Conservation (phyloP, 1,140 invertebrate species). For the Drosophila tristis region DNA sequence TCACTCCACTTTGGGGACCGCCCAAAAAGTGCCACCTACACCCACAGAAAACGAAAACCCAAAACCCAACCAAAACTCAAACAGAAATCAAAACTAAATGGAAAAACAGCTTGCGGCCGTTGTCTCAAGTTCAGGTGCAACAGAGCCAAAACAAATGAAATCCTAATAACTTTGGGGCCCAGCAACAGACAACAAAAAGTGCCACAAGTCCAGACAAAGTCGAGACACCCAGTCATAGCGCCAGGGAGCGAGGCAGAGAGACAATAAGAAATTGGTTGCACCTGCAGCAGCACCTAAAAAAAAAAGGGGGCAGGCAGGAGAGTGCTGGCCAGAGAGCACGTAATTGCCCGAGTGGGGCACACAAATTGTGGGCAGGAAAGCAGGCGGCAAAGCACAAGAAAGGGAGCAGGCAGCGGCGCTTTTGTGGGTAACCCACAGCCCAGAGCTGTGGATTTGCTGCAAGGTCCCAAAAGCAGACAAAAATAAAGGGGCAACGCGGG, state of each 20-base stretch:
- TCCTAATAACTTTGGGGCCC: constrained; percentile 24
- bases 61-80: background rate
- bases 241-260: constrained; percentile 1
- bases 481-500: too few species aligned
- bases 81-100: too few species aligned
- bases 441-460: constrained; percentile 28
- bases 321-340: constrained; percentile 17
- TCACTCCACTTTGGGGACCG: background rate
- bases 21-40: constrained; percentile 14
- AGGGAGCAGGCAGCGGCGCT: constrained; percentile 24
- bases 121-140: constrained; percentile 36
- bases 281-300: constrained; percentile 33
- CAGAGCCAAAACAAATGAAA: constrained; percentile 16
- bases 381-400: constrained; percentile 12
- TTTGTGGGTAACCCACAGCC: constrained; percentile 59
- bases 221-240: background rate
- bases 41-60: constrained; percentile 1
- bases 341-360: constrained; percentile 42
- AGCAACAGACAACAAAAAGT: constrained; percentile 18
- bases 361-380: constrained; percentile 23
- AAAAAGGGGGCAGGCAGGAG: background rate
- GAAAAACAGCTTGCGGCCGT: constrained; percentile 8
- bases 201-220: constrained; percentile 9
- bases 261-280: constrained; percentile 45
- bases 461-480: constrained; percentile 3